These are phyloP conservation scores for Drosophila incognita DNA, from an alignment of 2,888 invertebrate genomes.

Conservation along the genomic window DNA sequence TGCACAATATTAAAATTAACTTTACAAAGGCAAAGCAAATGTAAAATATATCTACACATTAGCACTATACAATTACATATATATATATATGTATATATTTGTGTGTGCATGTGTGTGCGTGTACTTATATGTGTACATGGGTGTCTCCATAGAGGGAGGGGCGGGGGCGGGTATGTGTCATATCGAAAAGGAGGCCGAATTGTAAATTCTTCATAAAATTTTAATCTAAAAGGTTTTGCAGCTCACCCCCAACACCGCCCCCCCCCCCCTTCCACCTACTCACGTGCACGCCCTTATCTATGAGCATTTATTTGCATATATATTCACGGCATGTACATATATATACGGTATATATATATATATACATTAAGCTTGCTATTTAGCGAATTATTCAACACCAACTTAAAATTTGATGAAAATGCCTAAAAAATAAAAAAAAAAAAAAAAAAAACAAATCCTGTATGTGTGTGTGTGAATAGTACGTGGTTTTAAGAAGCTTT, in stretches of 20 bases:
- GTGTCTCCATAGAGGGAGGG: background rate
- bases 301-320: background rate
- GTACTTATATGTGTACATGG: conserved; percentile 10
- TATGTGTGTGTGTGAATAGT: conserved; percentile 9
- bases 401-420: conserved; percentile 32
- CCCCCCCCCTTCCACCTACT: fast-evolving
- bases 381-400: conserved; percentile 19
- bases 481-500: conserved; percentile 5
- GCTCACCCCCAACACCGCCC: background rate
- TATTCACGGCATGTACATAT: background rate
- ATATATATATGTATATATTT: conserved; percentile 8
- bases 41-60: conserved; percentile 11
- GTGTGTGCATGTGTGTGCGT: background rate
- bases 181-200: background rate
- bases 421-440: background rate
- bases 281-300: conserved; percentile 1
- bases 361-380: conserved; percentile 11
- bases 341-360: background rate
- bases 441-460: conserved; percentile 2
- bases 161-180: background rate
- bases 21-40: background rate
- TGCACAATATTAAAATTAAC: background rate
- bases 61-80: conserved; percentile 1
- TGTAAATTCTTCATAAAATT: background rate
- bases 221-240: background rate